Percentiles rank a stretch among this genome's conserved stretches.
phyloP scores from a whole-genome alignment of 2,888 invertebrate genomes.

The Drosophila rubida region DNA sequence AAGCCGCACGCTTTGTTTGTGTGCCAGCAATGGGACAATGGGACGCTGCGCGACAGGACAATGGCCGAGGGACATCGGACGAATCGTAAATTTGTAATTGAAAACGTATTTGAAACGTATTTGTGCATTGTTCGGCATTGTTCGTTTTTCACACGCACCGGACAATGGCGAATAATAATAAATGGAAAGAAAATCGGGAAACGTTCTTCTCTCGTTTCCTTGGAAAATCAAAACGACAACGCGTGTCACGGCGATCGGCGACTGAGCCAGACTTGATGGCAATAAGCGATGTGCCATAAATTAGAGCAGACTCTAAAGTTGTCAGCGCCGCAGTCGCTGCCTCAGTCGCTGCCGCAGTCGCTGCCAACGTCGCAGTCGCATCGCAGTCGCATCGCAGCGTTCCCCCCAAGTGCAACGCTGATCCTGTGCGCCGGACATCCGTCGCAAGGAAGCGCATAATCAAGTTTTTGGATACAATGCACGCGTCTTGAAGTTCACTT shows the following conservation, averaged over 20 bases:
- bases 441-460: conserved; percentile 33
- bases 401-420: conserved; percentile 9
- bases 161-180: conserved; percentile 41
- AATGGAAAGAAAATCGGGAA: conserved; percentile 20
- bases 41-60: conserved; percentile 27
- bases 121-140: conserved; percentile 29
- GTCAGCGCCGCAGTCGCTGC: conserved; percentile 32
- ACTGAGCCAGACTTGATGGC: conserved; percentile 36
- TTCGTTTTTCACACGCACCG: conserved; percentile 41
- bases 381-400: no score
- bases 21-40: conserved; percentile 39
- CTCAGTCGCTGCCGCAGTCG: not conserved
- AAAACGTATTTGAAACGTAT: conserved; percentile 66
- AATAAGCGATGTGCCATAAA: conserved; percentile 32
- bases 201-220: conserved; percentile 33
- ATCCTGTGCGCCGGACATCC: conserved; percentile 61
- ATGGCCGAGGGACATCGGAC: conserved; percentile 21
- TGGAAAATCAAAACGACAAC: conserved; percentile 53
- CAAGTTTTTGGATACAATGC: conserved; percentile 52
- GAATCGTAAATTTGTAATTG: conserved; percentile 76
- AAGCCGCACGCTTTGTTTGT: conserved; percentile 52
- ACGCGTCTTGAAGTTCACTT: conserved; percentile 45
- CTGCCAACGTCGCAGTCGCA: not conserved
- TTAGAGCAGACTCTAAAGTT: conserved; percentile 30
- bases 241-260: conserved; percentile 56